Base-by-base conservation (phyloP, 2,888 invertebrate genomes). In the Bugulina stolonifera region DNA sequence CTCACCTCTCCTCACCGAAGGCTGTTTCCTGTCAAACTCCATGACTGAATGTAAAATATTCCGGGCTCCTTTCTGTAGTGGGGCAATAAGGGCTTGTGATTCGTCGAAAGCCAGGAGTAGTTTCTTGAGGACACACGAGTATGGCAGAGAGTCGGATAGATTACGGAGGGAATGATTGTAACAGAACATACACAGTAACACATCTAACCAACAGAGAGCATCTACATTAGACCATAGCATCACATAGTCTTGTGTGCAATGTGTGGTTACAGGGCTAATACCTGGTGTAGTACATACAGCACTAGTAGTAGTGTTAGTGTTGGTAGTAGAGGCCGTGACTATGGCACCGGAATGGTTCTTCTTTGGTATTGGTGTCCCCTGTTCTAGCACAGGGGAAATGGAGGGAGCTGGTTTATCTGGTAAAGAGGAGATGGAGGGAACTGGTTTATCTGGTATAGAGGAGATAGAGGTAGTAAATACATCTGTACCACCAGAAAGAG, bases 181-280 rank as follows among this genome's bases (percentile, higher is more conserved):
- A 14, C 79, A 81, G 3, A 81, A 71, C 35, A 81, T 74, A 71
- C 79, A 78, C 25, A 82, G 75, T 1, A 81, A 76, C 0, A 82
- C 81, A 75, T 83, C 82, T 69, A 83, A 75, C 83, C 83, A 83
- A 73, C 83, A 83, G 54, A 83, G 75, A 2, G 81, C 81, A 71
- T 82, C 82, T 55, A 77, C 76, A 72, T 83, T 83, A 72, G 77
- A 77, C 83, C 83, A 83, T 73, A 82, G 83, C 35, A 79, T 70
- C 32, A 64, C 64, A 64, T 64, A 64, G 32, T 18, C 14, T 14
- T 32, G 34, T 64, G 18, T 18, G 43, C 43, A 43, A n/a, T n/a
- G n/a, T n/a, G n/a, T n/a, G 18, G 43, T 43, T 43, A 43, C 29
- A 32, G 64, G 18, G 10, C 25, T 27, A 32, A 5, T 2, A 57